These are phyloP conservation scores for Oryzias dopingdopingensis DNA, from an alignment of 2,797 vertebrate genomes.

Conservation along the genomic window DNA sequence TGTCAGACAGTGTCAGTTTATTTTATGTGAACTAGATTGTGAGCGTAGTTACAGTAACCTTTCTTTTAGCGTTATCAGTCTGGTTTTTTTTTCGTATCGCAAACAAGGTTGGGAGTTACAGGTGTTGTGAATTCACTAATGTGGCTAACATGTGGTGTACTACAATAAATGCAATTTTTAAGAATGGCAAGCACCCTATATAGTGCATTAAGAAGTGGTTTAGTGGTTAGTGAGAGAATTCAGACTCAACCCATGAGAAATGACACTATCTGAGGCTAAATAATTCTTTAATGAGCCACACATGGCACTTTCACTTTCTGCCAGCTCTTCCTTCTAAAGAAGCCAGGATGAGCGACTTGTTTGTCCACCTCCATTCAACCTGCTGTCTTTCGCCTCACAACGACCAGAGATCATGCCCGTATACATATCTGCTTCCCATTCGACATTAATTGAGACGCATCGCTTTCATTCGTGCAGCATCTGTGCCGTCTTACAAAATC, in stretches of 20 bases:
- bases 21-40: too few species aligned
- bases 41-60: too few species aligned
- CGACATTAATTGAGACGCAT: slow-evolving; percentile 71
- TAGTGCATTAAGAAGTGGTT: too few species aligned
- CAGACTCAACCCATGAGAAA: slow-evolving; percentile 50
- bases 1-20: too few species aligned
- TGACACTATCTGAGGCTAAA: slow-evolving; percentile 60
- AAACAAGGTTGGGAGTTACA: too few species aligned
- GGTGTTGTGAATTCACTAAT: too few species aligned
- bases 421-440: slow-evolving; percentile 59
- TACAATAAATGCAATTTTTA: too few species aligned
- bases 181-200: too few species aligned
- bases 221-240: too few species aligned
- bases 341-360: slow-evolving; percentile 18
- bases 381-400: slow-evolving; percentile 43
- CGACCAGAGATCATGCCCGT: slow-evolving; percentile 57
- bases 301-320: slow-evolving; percentile 46
- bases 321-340: slow-evolving; percentile 25
- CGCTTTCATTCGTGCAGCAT: slow-evolving; percentile 70
- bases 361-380: slow-evolving; percentile 46
- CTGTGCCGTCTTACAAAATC: slow-evolving; percentile 70
- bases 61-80: too few species aligned
- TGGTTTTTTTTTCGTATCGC: too few species aligned
- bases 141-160: too few species aligned
- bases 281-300: slow-evolving; percentile 71